Conservation (phyloP, 2,113 vertebrate genomes). For the Plotosus lineatus region DNA sequence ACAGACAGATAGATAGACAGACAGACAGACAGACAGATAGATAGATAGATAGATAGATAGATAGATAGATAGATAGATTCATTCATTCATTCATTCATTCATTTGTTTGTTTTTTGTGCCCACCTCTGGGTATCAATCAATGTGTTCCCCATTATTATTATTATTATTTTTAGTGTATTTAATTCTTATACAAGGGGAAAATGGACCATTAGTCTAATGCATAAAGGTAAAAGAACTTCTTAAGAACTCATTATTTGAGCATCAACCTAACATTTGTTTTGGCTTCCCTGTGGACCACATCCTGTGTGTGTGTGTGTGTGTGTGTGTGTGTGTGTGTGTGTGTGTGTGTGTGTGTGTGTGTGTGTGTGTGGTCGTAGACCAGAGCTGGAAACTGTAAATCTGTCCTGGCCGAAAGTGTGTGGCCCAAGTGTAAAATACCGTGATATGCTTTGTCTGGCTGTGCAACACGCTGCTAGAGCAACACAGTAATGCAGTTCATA, state of each 20-base stretch:
- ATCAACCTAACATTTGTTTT: conserved; percentile 41
- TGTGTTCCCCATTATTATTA: neutral
- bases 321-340: conserved; percentile 11
- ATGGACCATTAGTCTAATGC: conserved; percentile 15
- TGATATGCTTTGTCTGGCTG: conserved; percentile 12
- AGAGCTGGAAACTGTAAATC: conserved; percentile 12
- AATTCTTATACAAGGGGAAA: conserved; percentile 7
- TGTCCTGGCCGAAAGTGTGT: conserved; percentile 8
- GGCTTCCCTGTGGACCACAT: conserved; percentile 32
- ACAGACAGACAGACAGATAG: neutral
- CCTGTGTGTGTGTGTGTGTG: conserved; percentile 23
- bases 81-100: neutral
- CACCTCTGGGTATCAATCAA: neutral
- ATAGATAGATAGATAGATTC: neutral
- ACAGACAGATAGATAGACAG: no score
- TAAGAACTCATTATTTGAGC: conserved; percentile 26
- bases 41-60: neutral
- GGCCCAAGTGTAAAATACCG: conserved; percentile 10
- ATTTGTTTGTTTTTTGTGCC: neutral
- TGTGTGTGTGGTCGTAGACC: conserved; percentile 35
- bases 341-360: neutral
- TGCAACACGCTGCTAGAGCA: conserved; percentile 27
- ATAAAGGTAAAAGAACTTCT: conserved; percentile 30
- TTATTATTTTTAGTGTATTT: conserved; percentile 6
- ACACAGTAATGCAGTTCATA: conserved; percentile 10